Base-by-base conservation (phyloP, 1,140 invertebrate genomes). In the Leguminivora glycinivorella region DNA sequence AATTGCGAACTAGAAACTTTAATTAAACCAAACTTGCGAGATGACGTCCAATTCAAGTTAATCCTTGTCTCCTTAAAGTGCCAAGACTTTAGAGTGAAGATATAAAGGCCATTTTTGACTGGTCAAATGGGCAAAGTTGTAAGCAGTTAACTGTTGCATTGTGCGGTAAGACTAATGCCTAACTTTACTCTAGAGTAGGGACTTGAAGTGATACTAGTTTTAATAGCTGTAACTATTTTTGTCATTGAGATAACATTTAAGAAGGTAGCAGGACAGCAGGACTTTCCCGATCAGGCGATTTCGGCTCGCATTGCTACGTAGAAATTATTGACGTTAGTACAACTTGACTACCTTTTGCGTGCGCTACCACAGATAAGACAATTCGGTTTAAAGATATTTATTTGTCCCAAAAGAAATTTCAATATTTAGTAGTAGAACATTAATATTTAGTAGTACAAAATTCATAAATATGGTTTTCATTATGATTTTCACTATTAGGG, bases 21-120 rank as follows among this genome's bases (percentile, higher is more conserved):
- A 87, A 87, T 87, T 87, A 87, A 85, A 84, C 81, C 80, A 77
- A 87, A 87, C 82, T 87, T 85, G 77, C 78, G 77, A 82, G 83
- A 84, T 87, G 85, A 85, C 82, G 80, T 80, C 81, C 80, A 74
- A 75, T 76, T 81, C 76, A 72, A 83, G 83, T 85, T 85, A 83
- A 83, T 80, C 78, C 71, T 70, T 56, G 70, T 38, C 71, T 34
- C 25, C 34, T 60, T 58, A 25, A 29, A 38, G 56, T 40, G 58
- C 10, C 1, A 7, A 17, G n/a, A 67, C 75, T 73, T 75, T 77
- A 72, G 2, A 40, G 3, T 31, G 22, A 66, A 17, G 71, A 22
- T 56, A 74, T 74, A 78, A 47, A 72, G 75, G 10, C 17, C 25
- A 29, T 63, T 66, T 68, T 67, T 40, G 22, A 29, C 0, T 29